Percentiles rank a stretch among this genome's conserved stretches.
phyloP scores from a whole-genome alignment of 2,113 vertebrate species.

The Epinephelus fuscoguttatus region DNA sequence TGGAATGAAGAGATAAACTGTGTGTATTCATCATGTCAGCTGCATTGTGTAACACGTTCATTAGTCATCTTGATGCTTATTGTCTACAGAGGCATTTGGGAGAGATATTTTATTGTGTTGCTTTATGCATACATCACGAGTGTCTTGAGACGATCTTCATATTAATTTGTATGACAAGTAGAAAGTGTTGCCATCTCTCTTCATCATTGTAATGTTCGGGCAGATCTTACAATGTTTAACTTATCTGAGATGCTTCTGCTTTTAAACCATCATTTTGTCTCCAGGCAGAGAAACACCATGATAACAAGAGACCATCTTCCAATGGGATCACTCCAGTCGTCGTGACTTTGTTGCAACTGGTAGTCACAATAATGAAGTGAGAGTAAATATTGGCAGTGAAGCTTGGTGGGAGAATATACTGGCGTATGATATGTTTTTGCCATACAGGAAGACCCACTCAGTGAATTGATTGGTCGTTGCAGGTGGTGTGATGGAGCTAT shows the following conservation, averaged over 20 bases:
- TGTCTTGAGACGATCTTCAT: not conserved
- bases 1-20: slow-evolving; percentile 7
- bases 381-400: not conserved
- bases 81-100: slow-evolving; percentile 13
- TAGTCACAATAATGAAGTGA: not conserved
- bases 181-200: not conserved
- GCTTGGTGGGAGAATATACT: not conserved
- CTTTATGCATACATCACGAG: not conserved
- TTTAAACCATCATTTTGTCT: not conserved
- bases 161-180: not conserved
- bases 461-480: slow-evolving; percentile 3
- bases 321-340: too few relatives aligned
- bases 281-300: not conserved
- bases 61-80: not conserved
- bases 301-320: too few relatives aligned
- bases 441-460: not conserved
- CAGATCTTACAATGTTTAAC: not conserved
- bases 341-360: too few relatives aligned
- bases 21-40: slow-evolving; percentile 25
- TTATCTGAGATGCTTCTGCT: not conserved
- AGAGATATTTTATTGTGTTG: not conserved
- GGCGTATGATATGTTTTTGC: not conserved
- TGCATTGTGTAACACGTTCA: slow-evolving; percentile 11
- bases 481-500: not conserved
- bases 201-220: not conserved